Conservation (phyloP, 2,888 invertebrate species). For the Eupithecia insigniata region DNA sequence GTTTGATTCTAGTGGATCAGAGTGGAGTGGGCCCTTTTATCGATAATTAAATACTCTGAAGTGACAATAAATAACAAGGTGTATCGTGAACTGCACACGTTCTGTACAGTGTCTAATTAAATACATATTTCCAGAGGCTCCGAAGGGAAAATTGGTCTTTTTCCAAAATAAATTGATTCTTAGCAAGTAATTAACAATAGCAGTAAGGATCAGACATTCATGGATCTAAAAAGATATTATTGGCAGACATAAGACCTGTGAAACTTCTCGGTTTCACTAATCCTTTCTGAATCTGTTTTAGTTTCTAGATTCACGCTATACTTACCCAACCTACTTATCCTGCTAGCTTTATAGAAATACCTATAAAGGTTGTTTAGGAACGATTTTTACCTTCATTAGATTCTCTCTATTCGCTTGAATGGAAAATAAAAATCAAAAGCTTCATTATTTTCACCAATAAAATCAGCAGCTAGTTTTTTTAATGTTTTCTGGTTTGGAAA, state of each 20-base stretch:
- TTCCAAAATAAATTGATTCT: not conserved
- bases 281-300: not conserved
- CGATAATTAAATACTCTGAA: not conserved
- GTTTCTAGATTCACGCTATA: not conserved
- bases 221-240: not conserved
- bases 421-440: constrained; percentile 46
- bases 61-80: not conserved
- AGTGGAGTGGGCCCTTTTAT: not conserved
- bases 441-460: constrained; percentile 16
- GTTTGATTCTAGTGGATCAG: not conserved
- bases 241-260: not conserved
- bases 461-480: constrained; percentile 1
- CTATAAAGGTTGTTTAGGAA: constrained; percentile 38
- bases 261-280: not conserved
- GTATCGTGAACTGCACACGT: not conserved
- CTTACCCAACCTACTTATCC: constrained; percentile 1
- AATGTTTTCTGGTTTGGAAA: not conserved
- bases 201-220: not conserved
- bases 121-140: not conserved
- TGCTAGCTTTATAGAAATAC: not conserved
- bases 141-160: no score
- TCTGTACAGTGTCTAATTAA: not conserved
- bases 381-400: constrained; percentile 66
- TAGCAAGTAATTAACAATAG: not conserved
- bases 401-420: constrained; percentile 67